Base-by-base conservation (phyloP, 1,140 invertebrate genomes). In the Drosophila pectinifera region DNA sequence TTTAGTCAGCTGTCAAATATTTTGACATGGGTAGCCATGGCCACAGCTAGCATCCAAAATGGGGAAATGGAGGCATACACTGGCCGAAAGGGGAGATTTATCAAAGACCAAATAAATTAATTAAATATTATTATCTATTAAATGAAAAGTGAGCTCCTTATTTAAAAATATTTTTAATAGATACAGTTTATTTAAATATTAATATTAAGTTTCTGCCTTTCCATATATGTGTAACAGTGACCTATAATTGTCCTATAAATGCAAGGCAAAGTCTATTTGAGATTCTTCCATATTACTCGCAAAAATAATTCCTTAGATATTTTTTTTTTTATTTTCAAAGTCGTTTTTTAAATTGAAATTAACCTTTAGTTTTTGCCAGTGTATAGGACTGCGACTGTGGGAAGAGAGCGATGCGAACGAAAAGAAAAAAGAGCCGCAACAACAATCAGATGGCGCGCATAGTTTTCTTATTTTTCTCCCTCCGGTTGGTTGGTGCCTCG, bases 1-100 rank as follows among this genome's bases (percentile, higher is more conserved):
- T 91, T 86, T 83, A 92, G 91, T 91, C 91, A 92, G 91, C 91
- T 92, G 91, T 92, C 91, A 92, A 92, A 91, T 91, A 80, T 82
- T 91, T 91, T 92, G 91, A 92, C 81, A 92, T 92, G 88, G 91
- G 91, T 92, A 85, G 68, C 88, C 74, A 74, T 81, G 79, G 83
- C 82, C 82, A 78, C 65, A 74, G 67, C 48, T 77, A 63, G 74
- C 86, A 80, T 78, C 79, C 84, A 75, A 84, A 84, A 70, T 70
- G 67, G 67, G 67, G 67, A 41, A 69, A 54, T 28, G 42, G 39
- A 38, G 26, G 28, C 45, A 51, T 34, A 5, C 67, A 68, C 49
- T 55, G 65, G n/a, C 39, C 7, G 31, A 34, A 13, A 34, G 11
- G 11, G 11, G 31, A 7, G 28, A n/a, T n/a, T n/a, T n/a, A n/a